Evolutionary conservation across 2,888 invertebrate genomes (phyloP), one percentile per base, ranked within the genome.

Genomic region (Adelphocoris suturalis): DNA sequence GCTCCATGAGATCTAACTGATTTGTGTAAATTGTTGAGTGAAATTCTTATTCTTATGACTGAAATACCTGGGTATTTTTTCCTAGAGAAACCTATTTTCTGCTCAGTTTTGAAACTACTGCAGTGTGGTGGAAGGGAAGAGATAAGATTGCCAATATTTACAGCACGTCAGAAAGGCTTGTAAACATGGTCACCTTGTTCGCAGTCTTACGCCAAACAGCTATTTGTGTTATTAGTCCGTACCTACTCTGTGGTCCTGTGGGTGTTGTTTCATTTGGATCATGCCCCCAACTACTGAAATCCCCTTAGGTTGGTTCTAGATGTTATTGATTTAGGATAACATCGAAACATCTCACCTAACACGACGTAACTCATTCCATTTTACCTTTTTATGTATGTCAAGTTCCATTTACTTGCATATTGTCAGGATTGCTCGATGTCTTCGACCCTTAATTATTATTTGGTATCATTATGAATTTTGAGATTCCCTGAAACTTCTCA

Each of bases 101-200:
- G 46, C 78, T 78, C 47, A 80, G 80, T 46, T 46, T 37, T 19
- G 48, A 80, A 47, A 80, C 37, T 47, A 80, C 37, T 47, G 80
- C 47, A 46, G 48, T 11, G 80, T 14, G 3, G 48, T 11, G 19
- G 80, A n/a, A 46, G 46, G 37, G 13, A 46, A 4, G 48, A 80
- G 80, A 80, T 80, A 80, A 80, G 80, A 80, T 47, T 48, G 80
- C 46, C 48, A 80, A 80, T 80, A 80, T 80, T 80, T 80, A 80
- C 80, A 80, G 19, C 80, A 19, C 80, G 46, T 37, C 80, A 2
- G 48, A 46, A 80, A n/a, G 19, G 47, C 80, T 47, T 47, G 48
- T 80, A 80, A 75, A 75, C 4, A 14, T 14, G 75, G 13, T n/a
- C 52, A 14, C 52, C 5, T 52, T 52, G 52, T 68, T 2, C 68